Evolutionary conservation across 2,888 invertebrate species (phyloP), one percentile per base, ranked within the genome.

Genomic region (Zaprionus lineosus): DNA sequence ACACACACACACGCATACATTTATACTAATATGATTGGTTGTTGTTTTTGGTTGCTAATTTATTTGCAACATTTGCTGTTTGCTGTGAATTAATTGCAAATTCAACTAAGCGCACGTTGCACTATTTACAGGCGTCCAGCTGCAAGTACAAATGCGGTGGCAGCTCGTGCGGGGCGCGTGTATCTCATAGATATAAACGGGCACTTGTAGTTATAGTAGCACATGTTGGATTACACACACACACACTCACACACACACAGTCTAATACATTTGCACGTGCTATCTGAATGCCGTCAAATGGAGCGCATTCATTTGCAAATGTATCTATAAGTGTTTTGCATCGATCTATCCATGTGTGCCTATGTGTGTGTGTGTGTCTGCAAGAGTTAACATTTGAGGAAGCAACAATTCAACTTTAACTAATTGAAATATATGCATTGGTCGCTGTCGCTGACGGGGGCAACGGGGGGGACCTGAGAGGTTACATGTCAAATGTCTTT

Each of bases 21-120:
- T 24, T 8, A 18, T 28, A 24, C 6, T 24, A 36, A 33, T 55
- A 19, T 24, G 56, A 51, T 40, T 44, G n/a, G 55, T 21, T 57
- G 55, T 29, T 56, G 50, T 48, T 57, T 60, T 51, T 16, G 67
- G 53, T 26, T 52, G 82, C 82, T 86, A 84, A 86, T 84, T 86
- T 84, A 84, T 82, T 85, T 82, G 84, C 86, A 86, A 78, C 86
- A 83, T 74, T 81, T 71, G 82, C 85, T 74, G 73, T 79, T 79
- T 79, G 65, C 84, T 84, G 78, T 84, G 86, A 85, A 81, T 81
- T 84, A 81, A 81, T 81, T 81, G 78, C 74, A 59, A 85, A 68
- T 68, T 84, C 77, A 71, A 68, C 81, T 81, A 85, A 81, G 86
- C 83, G 67, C 83, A 53, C 74, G 71, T 51, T 84, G 84, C 68